Evolutionary conservation across 30 jellyfish, hydroid and myxozoan species (phyloP), one percentile per base, ranked within the genome.

Genomic region (Haliclystus octoradiatus): DNA sequence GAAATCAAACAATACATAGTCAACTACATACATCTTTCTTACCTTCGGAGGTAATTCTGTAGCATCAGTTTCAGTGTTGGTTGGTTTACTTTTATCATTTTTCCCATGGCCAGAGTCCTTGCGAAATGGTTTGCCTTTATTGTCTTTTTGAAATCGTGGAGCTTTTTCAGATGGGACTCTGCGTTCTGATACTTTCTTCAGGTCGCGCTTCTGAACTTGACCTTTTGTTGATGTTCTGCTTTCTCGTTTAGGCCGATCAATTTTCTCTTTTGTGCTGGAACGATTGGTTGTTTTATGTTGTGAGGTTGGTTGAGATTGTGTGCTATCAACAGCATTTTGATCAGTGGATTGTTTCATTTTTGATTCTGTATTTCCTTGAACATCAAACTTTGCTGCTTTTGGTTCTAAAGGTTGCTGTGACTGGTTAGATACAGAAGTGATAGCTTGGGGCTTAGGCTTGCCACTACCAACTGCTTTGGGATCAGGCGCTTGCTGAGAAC

Each of bases 381-480:
- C n/a, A n/a, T n/a, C n/a, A n/a, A n/a, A n/a, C n/a, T n/a, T n/a
- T n/a, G n/a, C n/a, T n/a, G n/a, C n/a, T n/a, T n/a, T n/a, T n/a
- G n/a, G n/a, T n/a, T n/a, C n/a, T n/a, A n/a, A n/a, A n/a, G n/a
- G n/a, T n/a, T n/a, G n/a, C n/a, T n/a, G n/a, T n/a, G n/a, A n/a
- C n/a, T n/a, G n/a, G n/a, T n/a, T n/a, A n/a, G n/a, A n/a, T n/a
- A n/a, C n/a, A n/a, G n/a, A n/a, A n/a, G n/a, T n/a, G n/a, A n/a
- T n/a, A n/a, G n/a, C n/a, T 40, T 40, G 57, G 9, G 94, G 49
- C 49, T 74, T 79, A 22, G 97, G 97, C 53, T 88, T 88, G 24
- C 97, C 97, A 24, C 94, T 88, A 33, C 97, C 97, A 50, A 88
- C 97, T 31, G 97, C 97, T 63, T 88, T 74, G 0, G 97, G 97